Evolutionary conservation across 2,888 invertebrate species (phyloP), one percentile per base, ranked within the genome.

Genomic region (Agrypnus murinus): DNA sequence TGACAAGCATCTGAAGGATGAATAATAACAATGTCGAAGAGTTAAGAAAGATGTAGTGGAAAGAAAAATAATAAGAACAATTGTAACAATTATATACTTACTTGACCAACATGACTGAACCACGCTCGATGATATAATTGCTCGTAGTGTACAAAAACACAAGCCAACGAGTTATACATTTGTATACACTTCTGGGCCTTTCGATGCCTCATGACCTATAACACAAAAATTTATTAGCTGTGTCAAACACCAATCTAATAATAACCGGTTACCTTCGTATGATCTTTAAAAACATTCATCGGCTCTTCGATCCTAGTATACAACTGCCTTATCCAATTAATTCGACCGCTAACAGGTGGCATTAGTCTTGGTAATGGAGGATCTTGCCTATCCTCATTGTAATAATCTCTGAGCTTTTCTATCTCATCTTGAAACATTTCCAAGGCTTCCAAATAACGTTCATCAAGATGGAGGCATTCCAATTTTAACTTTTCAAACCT

Each of bases 241-340:
- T n/a, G n/a, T n/a, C n/a, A n/a, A n/a, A n/a, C n/a, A n/a, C n/a
- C 17, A 38, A 63, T 48, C 19, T 15, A 5, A 25, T 25, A 34
- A 14, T n/a, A n/a, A n/a, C n/a, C n/a, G n/a, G n/a, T n/a, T 66
- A 83, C 84, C 69, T 84, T 79, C 9, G 81, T 72, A 34, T 86
- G 85, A 12, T 78, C 81, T 75, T 85, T 85, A 58, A 88, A 88
- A 3, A 90, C 87, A 55, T 90, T 86, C 94, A 96, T 95, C 0
- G 95, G 94, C 15, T 86, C 86, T 78, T 92, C 90, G 63, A 96
- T 91, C 73, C 92, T 90, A 69, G 88, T 88, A 77, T 92, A 91
- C 69, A 95, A 89, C 78, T 94, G 93, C 69, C 95, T 87, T 75
- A 95, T 92, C 96, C 96, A 96, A 82, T 91, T 88, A 15, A 96